Conservation (phyloP, 2,888 invertebrate genomes). For the Pristionchus mayeri region DNA sequence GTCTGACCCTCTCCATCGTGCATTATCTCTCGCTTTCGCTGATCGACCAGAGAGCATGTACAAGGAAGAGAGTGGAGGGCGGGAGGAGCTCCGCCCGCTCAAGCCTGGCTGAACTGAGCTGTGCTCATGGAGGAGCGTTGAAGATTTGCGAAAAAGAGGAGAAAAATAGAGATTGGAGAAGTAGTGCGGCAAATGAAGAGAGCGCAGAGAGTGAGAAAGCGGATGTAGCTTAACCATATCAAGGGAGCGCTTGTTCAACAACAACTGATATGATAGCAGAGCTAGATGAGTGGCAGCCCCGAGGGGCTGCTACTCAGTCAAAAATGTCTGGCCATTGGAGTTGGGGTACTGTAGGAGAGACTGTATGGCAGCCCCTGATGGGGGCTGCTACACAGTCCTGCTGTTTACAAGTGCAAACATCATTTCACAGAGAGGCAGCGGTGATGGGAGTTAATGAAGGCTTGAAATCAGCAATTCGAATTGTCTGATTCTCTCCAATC, state of each 20-base stretch:
- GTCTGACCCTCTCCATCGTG: neutral
- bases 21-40: neutral
- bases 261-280: conserved; percentile 9
- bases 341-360: too few species aligned
- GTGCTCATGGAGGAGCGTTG: too few species aligned
- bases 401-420: neutral
- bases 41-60: neutral
- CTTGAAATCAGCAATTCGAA: neutral
- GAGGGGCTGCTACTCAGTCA: neutral
- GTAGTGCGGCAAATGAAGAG: neutral
- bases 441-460: neutral
- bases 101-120: too few species aligned
- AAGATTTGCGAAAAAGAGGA: neutral
- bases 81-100: too few species aligned
- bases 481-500: too few species aligned
- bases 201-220: neutral
- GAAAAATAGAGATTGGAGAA: neutral
- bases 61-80: neutral
- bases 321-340: too few species aligned
- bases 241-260: neutral
- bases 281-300: neutral
- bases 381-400: neutral
- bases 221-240: neutral
- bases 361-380: too few species aligned
- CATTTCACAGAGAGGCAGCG: neutral